Percentiles rank a stretch among this genome's conserved stretches.
Evolutionary conservation across 2,888 invertebrate species (phyloP).

Genomic region (Germaria angustata): DNA sequence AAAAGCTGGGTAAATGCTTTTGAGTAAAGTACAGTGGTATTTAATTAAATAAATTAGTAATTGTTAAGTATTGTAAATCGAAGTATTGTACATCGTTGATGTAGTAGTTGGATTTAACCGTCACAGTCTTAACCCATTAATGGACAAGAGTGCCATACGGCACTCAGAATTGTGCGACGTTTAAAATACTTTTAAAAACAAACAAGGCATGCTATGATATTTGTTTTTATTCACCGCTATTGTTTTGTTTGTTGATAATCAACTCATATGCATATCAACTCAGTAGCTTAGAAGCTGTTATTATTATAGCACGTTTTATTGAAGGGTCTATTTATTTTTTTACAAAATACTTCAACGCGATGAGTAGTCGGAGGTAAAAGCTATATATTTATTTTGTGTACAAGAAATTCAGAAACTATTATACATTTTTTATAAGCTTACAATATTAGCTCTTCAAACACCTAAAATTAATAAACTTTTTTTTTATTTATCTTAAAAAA

Average conservation of each 20-base stretch:
- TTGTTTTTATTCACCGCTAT: neutral
- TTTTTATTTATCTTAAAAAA: too few species aligned
- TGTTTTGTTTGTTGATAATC: neutral
- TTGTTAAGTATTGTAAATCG: too few species aligned
- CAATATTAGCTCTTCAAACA: too few species aligned
- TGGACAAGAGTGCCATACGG: neutral
- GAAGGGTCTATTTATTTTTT: neutral
- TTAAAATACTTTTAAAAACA: neutral
- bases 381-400: neutral
- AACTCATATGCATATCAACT: neutral
- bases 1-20: too few species aligned
- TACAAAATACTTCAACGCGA: neutral
- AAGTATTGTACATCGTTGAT: too few species aligned
- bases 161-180: neutral
- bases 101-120: too few species aligned
- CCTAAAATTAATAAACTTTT: too few species aligned
- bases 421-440: neutral
- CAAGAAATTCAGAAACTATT: neutral
- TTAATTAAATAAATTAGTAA: too few species aligned
- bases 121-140: neutral
- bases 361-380: neutral
- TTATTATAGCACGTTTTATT: neutral
- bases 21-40: too few species aligned
- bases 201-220: neutral
- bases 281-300: neutral